Base-by-base conservation (phyloP, 1,140 invertebrate genomes). In the Drosophila ogumai region DNA sequence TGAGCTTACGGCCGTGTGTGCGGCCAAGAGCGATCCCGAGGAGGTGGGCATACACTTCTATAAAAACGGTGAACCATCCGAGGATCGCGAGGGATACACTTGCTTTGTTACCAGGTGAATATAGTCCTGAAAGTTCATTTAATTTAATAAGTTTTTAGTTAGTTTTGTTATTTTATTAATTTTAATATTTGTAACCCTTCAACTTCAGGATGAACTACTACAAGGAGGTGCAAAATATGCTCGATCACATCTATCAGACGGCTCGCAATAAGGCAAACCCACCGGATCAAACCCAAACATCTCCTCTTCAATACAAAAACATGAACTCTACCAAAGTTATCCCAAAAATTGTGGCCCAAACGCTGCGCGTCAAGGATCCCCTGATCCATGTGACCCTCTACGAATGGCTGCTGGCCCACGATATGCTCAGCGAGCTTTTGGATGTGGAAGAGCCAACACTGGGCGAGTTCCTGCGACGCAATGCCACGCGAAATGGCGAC, bases 381-480 rank as follows among this genome's bases (percentile, higher is more conserved):
- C 93, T 98, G 10, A 94, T 98, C 50, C 98, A 99, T 92, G 95
- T 97, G 0, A 95, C 96, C 0, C 93, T 99, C 0, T 99, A 99
- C 91, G 96, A 98, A 77, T 99, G 99, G 98, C 94, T 99, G 91
- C 95, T 99, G 38, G 95, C 95, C 5, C 85, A 91, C 69, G 91
- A 93, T 66, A 82, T 97, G 81, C 94, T 95, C 54, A 95, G 96
- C 67, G 97, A 97, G 91, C 93, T 99, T 59, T 93, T 98, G 61
- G 94, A 96, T 91, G 94, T 97, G 79, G 93, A 95, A 44, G 96
- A 97, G 58, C 94, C 96, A n/a, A 97, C 96, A 6, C 93, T 99
- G 43, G 97, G 98, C 88, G 94, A 95, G 40, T 99, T 97, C 87
- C 91, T 99, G 13, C 95, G 95, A 55, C 94, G 95, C 31, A 94